Conservation (phyloP, 2,797 vertebrate species). For the Morus bassanus region DNA sequence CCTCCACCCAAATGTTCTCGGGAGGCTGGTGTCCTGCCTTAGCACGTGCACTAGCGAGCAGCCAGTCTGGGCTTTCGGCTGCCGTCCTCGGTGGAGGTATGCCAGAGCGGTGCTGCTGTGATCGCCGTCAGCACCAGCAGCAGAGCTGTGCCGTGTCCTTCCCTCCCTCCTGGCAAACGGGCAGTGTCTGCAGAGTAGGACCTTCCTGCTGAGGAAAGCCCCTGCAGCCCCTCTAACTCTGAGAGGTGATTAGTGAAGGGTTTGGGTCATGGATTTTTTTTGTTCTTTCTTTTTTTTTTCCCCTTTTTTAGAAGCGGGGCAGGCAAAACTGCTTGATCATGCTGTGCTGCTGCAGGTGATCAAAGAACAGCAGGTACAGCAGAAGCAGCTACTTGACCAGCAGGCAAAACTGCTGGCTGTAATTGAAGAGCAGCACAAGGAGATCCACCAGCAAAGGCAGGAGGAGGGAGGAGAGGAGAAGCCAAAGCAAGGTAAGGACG, state of each 20-base stretch:
- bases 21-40: background rate
- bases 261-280: background rate
- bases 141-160: background rate
- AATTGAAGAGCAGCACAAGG: slow-evolving; percentile 97
- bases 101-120: background rate
- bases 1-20: background rate
- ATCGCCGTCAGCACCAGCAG: background rate
- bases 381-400: slow-evolving; percentile 95
- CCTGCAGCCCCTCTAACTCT: background rate
- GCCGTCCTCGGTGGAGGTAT: rapidly evolving
- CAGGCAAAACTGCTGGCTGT: slow-evolving; percentile 94
- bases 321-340: slow-evolving; percentile 85
- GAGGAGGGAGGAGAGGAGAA: slow-evolving; percentile 80
- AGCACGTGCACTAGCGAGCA: rapidly evolving
- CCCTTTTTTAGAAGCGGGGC: slow-evolving; percentile 71
- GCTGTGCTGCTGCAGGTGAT: slow-evolving; percentile 92
- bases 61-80: background rate
- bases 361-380: slow-evolving; percentile 94
- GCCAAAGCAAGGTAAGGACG: slow-evolving; percentile 50
- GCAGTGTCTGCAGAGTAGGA: background rate
- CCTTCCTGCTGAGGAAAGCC: background rate
- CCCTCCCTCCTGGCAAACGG: background rate
- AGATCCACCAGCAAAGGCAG: slow-evolving; percentile 91
- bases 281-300: background rate
- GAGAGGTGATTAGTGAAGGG: background rate